These are phyloP conservation scores for Tenthredo mesomela DNA, from an alignment of 2,888 invertebrate species.

Conservation along the genomic window DNA sequence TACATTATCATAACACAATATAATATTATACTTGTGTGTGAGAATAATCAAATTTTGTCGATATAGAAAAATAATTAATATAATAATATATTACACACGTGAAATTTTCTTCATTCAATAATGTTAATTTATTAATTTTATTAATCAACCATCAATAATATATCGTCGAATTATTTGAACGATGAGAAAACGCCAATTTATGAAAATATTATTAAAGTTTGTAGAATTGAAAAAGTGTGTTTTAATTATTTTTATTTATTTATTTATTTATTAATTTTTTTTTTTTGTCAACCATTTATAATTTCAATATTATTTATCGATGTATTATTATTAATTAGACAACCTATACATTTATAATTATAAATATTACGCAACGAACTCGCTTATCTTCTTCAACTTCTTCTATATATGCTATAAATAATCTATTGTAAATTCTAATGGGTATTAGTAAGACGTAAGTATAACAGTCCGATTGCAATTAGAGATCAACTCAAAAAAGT, in stretches of 20 bases:
- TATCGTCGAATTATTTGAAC: neutral
- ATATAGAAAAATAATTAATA: constrained; percentile 6
- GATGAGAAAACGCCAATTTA: neutral
- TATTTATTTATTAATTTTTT: neutral
- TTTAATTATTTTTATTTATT: too few species aligned
- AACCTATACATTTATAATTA: constrained; percentile 57
- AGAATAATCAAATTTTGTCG: constrained; percentile 5
- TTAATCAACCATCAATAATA: neutral
- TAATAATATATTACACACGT: neutral
- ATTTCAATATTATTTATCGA: constrained; percentile 32
- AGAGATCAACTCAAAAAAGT: neutral
- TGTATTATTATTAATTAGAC: constrained; percentile 53
- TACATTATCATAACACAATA: neutral
- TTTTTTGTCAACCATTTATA: neutral
- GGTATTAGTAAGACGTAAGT: constrained; percentile 5
- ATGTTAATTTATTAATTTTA: neutral
- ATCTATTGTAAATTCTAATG: neutral
- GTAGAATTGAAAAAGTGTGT: neutral
- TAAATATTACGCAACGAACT: constrained; percentile 60
- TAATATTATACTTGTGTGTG: neutral
- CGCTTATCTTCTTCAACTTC: neutral
- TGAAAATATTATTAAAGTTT: neutral
- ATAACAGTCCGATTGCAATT: constrained; percentile 4
- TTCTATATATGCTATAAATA: neutral
- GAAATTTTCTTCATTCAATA: neutral